Conservation (phyloP, 2,113 vertebrate genomes). For the Vimba vimba region DNA sequence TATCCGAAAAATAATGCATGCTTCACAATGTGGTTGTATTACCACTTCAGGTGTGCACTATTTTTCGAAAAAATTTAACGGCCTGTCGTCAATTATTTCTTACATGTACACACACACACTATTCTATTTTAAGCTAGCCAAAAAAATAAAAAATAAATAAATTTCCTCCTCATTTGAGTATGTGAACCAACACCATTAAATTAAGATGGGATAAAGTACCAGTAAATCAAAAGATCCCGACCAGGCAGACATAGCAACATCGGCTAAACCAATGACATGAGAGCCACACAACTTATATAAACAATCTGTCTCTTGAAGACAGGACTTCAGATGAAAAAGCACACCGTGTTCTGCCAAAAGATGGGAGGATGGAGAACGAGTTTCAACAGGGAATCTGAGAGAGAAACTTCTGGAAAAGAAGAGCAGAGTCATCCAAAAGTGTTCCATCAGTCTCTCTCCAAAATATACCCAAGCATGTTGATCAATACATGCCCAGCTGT, state of each 20-base stretch:
- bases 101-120: too few relatives aligned
- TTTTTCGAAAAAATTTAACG: too few relatives aligned
- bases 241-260: neutral
- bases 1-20: too few relatives aligned
- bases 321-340: neutral
- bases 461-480: neutral
- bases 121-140: too few relatives aligned
- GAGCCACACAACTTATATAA: neutral
- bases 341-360: neutral
- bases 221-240: neutral
- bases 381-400: neutral
- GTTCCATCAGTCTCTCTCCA: neutral
- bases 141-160: too few relatives aligned
- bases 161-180: neutral
- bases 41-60: too few relatives aligned
- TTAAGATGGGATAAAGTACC: neutral
- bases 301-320: neutral
- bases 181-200: neutral
- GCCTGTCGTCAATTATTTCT: too few relatives aligned
- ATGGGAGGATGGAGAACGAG: too few relatives aligned
- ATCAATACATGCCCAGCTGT: constrained; percentile 48
- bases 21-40: too few relatives aligned
- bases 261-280: neutral
- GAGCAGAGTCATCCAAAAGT: neutral
- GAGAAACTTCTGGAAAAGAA: neutral